Percentiles rank a stretch among this genome's conserved stretches.
phyloP scores from a whole-genome alignment of 2,113 vertebrate genomes.

The Todiramphus saurophagus region DNA sequence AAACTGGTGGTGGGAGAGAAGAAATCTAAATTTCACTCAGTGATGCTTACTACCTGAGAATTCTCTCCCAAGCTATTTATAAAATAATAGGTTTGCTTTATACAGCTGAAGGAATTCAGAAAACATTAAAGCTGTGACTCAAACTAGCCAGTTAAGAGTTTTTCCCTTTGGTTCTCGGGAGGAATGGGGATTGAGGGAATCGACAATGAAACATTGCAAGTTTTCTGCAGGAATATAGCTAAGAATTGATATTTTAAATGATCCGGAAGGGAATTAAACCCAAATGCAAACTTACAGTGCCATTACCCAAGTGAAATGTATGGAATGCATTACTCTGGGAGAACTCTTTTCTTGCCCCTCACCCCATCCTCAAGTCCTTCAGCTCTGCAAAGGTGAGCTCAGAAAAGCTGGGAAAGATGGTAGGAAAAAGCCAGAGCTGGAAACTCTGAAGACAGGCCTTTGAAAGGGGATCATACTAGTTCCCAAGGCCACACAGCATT shows the following conservation, averaged over 20 bases:
- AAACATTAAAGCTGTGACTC: not conserved
- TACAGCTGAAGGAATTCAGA: conserved; percentile 37
- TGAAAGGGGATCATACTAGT: conserved; percentile 51
- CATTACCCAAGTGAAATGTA: not conserved
- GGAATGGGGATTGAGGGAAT: conserved; percentile 7
- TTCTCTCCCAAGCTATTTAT: conserved; percentile 19
- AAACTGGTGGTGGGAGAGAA: not conserved
- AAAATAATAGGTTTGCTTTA: conserved; percentile 24
- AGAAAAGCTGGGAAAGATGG: conserved; percentile 13
- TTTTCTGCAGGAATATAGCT: not conserved
- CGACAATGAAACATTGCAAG: not conserved
- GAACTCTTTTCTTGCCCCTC: not conserved
- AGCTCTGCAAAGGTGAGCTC: conserved; percentile 18
- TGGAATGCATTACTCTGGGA: conserved; percentile 18
- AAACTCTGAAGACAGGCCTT: conserved; percentile 63
- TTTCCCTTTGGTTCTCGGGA: conserved; percentile 11
- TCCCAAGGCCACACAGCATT: conserved; percentile 64
- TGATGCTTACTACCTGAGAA: conserved; percentile 4
- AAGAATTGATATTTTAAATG: not conserved
- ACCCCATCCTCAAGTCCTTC: not conserved
- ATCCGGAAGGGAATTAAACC: not conserved
- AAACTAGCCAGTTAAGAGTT: not conserved
- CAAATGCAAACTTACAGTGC: not conserved
- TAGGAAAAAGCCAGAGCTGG: conserved; percentile 63
- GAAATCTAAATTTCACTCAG: not conserved